Percentiles rank a stretch among this genome's conserved stretches.
phyloP scores from a whole-genome alignment of 2,797 vertebrate species.

The Halcyon chelicuti region DNA sequence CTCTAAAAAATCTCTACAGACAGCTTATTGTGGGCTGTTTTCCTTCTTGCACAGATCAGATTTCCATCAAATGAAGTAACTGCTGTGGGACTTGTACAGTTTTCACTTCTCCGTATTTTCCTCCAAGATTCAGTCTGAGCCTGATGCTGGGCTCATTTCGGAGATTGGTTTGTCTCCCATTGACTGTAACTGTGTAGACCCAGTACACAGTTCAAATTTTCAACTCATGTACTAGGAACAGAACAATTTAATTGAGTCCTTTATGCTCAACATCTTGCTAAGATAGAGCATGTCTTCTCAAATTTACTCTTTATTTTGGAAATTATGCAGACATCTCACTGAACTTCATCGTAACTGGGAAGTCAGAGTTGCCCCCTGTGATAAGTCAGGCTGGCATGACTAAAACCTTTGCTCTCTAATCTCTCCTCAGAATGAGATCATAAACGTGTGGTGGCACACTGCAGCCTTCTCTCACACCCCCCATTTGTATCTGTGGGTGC shows the following conservation, averaged over 20 bases:
- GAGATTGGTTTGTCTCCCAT: not conserved
- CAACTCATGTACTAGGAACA: not conserved
- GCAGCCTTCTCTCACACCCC: not conserved
- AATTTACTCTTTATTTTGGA: not conserved
- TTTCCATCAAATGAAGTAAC: conserved; percentile 6
- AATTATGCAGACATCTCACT: not conserved
- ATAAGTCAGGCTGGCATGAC: not conserved
- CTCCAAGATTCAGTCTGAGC: not conserved
- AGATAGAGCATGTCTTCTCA: not conserved
- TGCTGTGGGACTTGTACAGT: not conserved
- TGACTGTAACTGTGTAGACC: not conserved
- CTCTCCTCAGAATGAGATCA: not conserved
- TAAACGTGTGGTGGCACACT: not conserved
- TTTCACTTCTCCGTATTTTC: conserved; percentile 2
- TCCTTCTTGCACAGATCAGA: not conserved
- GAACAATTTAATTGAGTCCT: not conserved
- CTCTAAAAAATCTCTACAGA: not conserved
- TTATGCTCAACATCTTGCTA: not conserved
- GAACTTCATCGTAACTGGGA: not conserved
- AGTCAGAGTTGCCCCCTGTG: not conserved
- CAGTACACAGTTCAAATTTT: not conserved
- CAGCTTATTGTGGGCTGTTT: not conserved
- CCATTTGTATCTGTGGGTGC: not conserved
- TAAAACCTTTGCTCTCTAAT: not conserved
- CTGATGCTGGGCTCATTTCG: not conserved